Evolutionary conservation across 2,888 invertebrate genomes (phyloP).

Genomic region (Elegia similella): DNA sequence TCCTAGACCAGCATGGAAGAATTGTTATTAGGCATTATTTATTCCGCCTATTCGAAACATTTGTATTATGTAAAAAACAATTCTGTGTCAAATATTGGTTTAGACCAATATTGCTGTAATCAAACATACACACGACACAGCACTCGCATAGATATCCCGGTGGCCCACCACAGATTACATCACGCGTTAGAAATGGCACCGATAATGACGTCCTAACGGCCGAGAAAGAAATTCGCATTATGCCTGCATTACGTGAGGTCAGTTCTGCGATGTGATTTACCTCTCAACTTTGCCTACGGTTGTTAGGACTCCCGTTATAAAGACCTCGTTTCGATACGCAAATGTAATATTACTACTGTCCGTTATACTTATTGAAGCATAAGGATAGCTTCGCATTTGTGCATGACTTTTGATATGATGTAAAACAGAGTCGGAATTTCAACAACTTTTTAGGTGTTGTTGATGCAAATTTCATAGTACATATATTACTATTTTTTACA

Average conservation of each 20-base stretch:
- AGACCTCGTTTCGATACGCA: slow-evolving; percentile 46
- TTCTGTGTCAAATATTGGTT: too few relatives aligned
- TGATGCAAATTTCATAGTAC: too few relatives aligned
- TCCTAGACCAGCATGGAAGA: too few relatives aligned
- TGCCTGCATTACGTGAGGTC: slow-evolving; percentile 26
- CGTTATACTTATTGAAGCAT: slow-evolving; percentile 38
- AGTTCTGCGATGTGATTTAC: slow-evolving; percentile 59
- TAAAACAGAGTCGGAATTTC: too few relatives aligned
- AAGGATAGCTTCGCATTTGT: too few relatives aligned
- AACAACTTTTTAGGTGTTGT: too few relatives aligned
- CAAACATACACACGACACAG: neutral
- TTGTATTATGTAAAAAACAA: too few relatives aligned
- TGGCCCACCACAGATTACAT: slow-evolving; percentile 4
- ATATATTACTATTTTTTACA: too few relatives aligned
- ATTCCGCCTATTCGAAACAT: too few relatives aligned
- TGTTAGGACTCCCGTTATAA: slow-evolving; percentile 63
- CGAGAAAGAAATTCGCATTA: slow-evolving; percentile 31
- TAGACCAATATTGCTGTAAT: neutral
- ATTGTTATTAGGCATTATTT: too few relatives aligned
- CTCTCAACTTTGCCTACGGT: slow-evolving; percentile 47
- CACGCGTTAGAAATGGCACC: slow-evolving; percentile 6
- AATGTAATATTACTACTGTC: slow-evolving; percentile 41
- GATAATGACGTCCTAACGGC: slow-evolving; percentile 19
- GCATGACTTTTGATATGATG: too few relatives aligned
- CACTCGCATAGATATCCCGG: neutral